A percentile compares a stretch with the other conserved stretches of the same genome.
These are phyloP conservation scores for Alexandromys fortis DNA, from an alignment of 2,113 vertebrate species.

Conservation along the genomic window DNA sequence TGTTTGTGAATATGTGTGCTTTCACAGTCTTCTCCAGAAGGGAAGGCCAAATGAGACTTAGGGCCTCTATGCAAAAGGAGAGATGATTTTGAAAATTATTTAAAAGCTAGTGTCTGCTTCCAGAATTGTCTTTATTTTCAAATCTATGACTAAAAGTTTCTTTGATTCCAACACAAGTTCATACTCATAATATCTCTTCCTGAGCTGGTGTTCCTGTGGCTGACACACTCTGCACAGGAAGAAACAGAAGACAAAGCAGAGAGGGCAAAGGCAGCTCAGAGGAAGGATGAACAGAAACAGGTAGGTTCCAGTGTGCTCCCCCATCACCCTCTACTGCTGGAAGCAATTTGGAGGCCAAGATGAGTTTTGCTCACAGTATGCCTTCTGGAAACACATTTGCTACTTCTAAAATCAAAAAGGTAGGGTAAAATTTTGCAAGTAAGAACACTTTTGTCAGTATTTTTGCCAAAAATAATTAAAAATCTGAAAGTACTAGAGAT, in stretches of 20 bases:
- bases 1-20: not conserved
- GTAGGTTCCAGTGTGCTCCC: not conserved
- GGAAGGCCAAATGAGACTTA: not conserved
- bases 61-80: not conserved
- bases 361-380: not conserved
- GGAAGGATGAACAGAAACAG: not conserved
- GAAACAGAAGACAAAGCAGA: not conserved
- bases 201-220: not conserved
- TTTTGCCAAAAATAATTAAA: not conserved
- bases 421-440: not conserved
- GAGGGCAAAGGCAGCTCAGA: not conserved
- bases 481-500: not conserved
- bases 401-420: not conserved
- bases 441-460: not conserved
- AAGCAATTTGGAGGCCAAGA: not conserved
- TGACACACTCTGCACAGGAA: not conserved
- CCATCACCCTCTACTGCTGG: not conserved
- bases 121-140: slow-evolving; percentile 44
- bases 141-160: not conserved
- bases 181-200: not conserved
- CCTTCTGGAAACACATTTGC: not conserved
- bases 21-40: not conserved
- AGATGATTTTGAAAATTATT: slow-evolving; percentile 22
- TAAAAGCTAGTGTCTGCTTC: slow-evolving; percentile 30
- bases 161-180: not conserved